A percentile compares a stretch with the other conserved stretches of the same genome.
These are phyloP conservation scores for Menidia beryllina DNA, from an alignment of 2,113 vertebrate genomes.

Conservation along the genomic window DNA sequence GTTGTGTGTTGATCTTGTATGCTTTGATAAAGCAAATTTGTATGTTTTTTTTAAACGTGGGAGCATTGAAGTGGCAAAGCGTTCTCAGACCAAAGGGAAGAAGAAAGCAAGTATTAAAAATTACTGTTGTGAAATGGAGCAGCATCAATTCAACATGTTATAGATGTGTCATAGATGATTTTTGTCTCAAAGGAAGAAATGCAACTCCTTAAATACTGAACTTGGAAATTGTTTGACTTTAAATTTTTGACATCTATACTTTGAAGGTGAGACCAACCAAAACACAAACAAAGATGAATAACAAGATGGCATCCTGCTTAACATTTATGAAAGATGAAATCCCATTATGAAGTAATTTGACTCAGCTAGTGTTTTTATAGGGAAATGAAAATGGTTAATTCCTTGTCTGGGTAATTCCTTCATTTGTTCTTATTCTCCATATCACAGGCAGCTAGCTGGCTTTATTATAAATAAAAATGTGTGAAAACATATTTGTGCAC, in stretches of 20 bases:
- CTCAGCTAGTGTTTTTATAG: not conserved
- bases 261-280: too few relatives aligned
- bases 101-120: conserved; percentile 46
- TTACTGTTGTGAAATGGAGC: conserved; percentile 50
- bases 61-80: not conserved
- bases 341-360: not conserved
- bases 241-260: too few relatives aligned
- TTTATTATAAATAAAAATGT: too few relatives aligned
- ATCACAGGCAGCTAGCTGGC: too few relatives aligned
- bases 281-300: too few relatives aligned
- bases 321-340: not conserved
- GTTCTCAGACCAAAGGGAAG: not conserved
- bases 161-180: too few relatives aligned
- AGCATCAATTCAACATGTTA: conserved; percentile 38
- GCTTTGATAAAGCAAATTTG: conserved; percentile 31
- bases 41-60: not conserved
- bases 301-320: too few relatives aligned
- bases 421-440: not conserved
- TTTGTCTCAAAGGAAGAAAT: too few relatives aligned
- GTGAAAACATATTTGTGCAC: too few relatives aligned
- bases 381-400: conserved; percentile 43
- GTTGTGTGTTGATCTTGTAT: conserved; percentile 8
- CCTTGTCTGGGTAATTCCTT: not conserved
- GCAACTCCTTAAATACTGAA: too few relatives aligned
- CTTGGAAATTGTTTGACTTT: too few relatives aligned